Percentiles rank a stretch among this genome's conserved stretches.
Evolutionary conservation across 2,797 vertebrate species (phyloP).

Genomic region (Loriculus beryllinus): DNA sequence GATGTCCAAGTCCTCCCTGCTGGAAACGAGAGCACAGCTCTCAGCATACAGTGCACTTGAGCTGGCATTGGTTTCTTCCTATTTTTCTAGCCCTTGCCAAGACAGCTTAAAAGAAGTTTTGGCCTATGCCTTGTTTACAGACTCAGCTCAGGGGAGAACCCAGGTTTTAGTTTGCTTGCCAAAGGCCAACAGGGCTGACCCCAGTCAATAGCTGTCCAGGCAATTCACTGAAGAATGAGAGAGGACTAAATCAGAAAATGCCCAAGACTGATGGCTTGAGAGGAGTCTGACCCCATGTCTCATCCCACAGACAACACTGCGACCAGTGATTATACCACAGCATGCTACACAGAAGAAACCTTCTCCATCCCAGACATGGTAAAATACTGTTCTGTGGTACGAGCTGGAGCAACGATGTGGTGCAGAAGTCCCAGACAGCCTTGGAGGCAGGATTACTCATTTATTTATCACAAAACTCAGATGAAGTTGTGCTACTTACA

Average conservation of each 20-base stretch:
- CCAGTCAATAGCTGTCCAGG: neutral
- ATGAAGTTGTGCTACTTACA: neutral
- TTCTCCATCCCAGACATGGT: neutral
- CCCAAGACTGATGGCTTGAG: neutral
- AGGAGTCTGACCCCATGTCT: neutral
- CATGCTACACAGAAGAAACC: neutral
- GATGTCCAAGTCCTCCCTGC: neutral
- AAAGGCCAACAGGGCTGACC: neutral
- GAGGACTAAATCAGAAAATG: neutral
- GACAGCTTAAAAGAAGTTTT: neutral
- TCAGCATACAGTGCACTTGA: neutral
- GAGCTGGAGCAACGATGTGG: slow-evolving; percentile 26
- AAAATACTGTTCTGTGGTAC: neutral
- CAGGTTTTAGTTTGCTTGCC: neutral
- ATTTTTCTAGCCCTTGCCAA: neutral
- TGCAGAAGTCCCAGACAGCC: slow-evolving; percentile 11
- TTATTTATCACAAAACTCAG: slow-evolving; percentile 22
- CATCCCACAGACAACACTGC: neutral
- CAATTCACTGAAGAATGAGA: neutral
- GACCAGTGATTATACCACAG: neutral
- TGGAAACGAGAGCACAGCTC: neutral
- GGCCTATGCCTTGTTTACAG: neutral
- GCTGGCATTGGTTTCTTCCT: neutral
- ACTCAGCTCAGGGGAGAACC: rapidly evolving
- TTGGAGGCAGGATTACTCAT: slow-evolving; percentile 42